Base-by-base conservation (phyloP, 92 coral and sea anemone species). In the Nematostella vectensis region DNA sequence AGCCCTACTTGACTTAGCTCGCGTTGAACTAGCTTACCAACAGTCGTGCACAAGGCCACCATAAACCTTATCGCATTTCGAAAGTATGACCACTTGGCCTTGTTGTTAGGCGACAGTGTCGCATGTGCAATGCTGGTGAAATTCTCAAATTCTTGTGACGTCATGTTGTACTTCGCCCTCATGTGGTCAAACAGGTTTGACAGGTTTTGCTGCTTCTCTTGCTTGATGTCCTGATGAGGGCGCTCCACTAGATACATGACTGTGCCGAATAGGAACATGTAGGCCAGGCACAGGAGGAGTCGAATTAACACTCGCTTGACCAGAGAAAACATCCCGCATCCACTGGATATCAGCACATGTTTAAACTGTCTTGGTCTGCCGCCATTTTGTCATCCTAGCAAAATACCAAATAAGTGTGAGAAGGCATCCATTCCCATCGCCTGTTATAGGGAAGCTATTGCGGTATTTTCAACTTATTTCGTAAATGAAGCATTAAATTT, bases 111-210 rank as follows among this genome's bases (percentile, higher is more conserved):
- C 33, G 6, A 12, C 42, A 30, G 47, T 17, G 48, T 40, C 11
- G 50, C 63, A 27, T 58, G 50, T 29, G 47, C 47, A 6, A 31
- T 47, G 16, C 50, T 25, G 17, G 72, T 55, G 47, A 55, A 26
- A 27, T 55, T 55, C 18, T 27, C 54, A 55, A 66, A 66, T 55
- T 66, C 63, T 16, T 27, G 3, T 45, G 54, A 28, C 60, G 72
- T 66, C 72, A 66, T 55, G 20, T 66, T 66, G 72, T 66, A 66
- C 38, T 55, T 66, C 22, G 47, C 1, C 23, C 25, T 28, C 28
- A 66, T 44, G 12, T 2, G 23, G 29, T 11, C 29, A 62, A 62
- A 66, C 47, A 66, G 27, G 1, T 43, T 12, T 37, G 54, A 20
- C 8, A 15, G 30, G 3, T 16, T 12, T 19, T 40, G n/a, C 44